phyloP scores from a whole-genome alignment of 2,888 invertebrate genomes.

The Cremastobaeus sp. region DNA sequence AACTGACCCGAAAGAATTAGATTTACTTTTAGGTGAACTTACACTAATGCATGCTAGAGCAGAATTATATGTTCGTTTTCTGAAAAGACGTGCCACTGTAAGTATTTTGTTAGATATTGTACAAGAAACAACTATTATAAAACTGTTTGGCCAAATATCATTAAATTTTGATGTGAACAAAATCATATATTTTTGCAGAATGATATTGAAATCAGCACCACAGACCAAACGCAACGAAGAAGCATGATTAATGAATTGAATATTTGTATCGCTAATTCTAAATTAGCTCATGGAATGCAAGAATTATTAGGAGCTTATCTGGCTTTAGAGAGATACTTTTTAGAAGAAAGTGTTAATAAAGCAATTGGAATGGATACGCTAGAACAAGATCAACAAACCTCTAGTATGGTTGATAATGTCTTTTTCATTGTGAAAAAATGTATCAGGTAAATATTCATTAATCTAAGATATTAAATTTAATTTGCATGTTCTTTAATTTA shows the following conservation, averaged over 20 bases:
- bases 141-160: background rate
- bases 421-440: constrained; percentile 98
- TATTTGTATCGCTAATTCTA: constrained; percentile 84
- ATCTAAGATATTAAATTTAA: too few species aligned
- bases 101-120: constrained; percentile 63
- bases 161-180: background rate
- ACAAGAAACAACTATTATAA: too few species aligned
- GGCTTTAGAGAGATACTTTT: constrained; percentile 94
- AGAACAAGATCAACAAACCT: constrained; percentile 86
- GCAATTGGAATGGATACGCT: constrained; percentile 89
- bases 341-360: constrained; percentile 96
- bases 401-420: constrained; percentile 97
- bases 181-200: constrained; percentile 77
- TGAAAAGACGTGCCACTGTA: constrained; percentile 87
- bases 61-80: constrained; percentile 94
- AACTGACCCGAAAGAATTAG: constrained; percentile 90
- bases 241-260: constrained; percentile 81
- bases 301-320: constrained; percentile 93
- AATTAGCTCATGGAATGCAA: constrained; percentile 87
- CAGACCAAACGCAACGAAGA: constrained; percentile 79
- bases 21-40: constrained; percentile 92
- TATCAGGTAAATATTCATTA: constrained; percentile 82
- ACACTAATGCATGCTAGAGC: constrained; percentile 93
- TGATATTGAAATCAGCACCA: constrained; percentile 82
- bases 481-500: too few species aligned